phyloP scores from a whole-genome alignment of 2,797 vertebrate species.

The Rhyacichthys aspro region DNA sequence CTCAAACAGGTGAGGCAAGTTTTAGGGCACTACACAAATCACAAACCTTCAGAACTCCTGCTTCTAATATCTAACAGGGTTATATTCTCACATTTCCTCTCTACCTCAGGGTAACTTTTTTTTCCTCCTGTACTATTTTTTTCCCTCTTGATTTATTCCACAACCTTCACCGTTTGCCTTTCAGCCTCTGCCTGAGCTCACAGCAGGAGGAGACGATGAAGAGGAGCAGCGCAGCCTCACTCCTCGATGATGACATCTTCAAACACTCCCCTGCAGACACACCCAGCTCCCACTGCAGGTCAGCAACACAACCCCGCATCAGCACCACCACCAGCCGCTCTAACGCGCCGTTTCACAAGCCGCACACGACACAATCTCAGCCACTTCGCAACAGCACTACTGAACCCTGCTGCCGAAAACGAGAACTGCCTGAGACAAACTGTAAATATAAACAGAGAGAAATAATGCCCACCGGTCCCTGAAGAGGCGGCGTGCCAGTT shows the following conservation, averaged over 20 bases:
- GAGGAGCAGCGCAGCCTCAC: conserved; percentile 12
- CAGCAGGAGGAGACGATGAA: conserved; percentile 25
- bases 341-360: conserved; percentile 14
- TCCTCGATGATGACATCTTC: conserved; percentile 56
- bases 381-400: conserved; percentile 69
- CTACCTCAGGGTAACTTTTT: conserved; percentile 3
- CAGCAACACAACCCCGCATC: conserved; percentile 69
- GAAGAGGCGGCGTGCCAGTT: conserved; percentile 95
- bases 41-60: conserved; percentile 1
- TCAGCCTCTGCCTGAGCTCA: conserved; percentile 26
- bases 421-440: conserved; percentile 29
- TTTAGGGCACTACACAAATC: neutral
- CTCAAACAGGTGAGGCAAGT: too few relatives aligned
- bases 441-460: conserved; percentile 50
- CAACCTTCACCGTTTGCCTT: conserved; percentile 18
- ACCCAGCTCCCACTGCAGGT: conserved; percentile 74
- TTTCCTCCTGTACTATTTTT: conserved; percentile 9
- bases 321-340: conserved; percentile 54
- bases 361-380: conserved; percentile 57
- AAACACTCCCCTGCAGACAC: conserved; percentile 71
- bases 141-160: conserved; percentile 10
- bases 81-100: conserved; percentile 9
- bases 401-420: conserved; percentile 61
- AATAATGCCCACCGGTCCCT: conserved; percentile 90
- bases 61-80: conserved; percentile 9